A percentile compares a stretch with the other conserved stretches of the same genome.
phyloP scores from a whole-genome alignment of 2,113 vertebrate genomes.

The Lamprologus lemairii region DNA sequence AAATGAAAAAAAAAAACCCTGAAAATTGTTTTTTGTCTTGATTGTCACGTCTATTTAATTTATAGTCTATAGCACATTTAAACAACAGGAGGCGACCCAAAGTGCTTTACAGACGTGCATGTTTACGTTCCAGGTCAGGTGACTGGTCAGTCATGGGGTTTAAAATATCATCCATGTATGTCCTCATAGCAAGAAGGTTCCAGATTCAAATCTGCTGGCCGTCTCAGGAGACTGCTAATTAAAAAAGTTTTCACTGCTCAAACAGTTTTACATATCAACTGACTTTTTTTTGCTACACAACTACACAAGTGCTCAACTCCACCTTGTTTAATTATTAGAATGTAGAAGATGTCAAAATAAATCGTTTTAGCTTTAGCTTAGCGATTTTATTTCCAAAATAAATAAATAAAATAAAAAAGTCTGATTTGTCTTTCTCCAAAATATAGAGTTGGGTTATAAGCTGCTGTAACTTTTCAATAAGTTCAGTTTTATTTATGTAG shows the following conservation, averaged over 20 bases:
- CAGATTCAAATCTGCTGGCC: background rate
- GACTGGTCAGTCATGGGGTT: background rate
- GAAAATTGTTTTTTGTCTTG: background rate
- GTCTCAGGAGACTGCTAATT: background rate
- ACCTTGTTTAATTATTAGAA: background rate
- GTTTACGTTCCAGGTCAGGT: background rate
- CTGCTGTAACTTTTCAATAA: background rate
- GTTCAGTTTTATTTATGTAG: background rate
- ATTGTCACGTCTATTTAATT: background rate
- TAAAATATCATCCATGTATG: background rate
- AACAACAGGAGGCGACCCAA: background rate
- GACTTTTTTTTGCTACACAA: background rate
- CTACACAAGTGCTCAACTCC: background rate
- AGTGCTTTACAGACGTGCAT: background rate
- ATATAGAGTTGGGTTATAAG: background rate
- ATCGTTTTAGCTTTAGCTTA: background rate
- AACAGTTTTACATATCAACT: background rate
- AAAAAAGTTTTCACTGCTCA: background rate
- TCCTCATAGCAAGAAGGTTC: background rate
- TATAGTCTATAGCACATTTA: background rate
- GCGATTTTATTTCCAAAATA: rapidly evolving
- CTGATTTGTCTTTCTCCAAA: background rate
- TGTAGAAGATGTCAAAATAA: background rate
- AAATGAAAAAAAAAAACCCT: background rate
- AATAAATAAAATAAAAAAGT: background rate